phyloP scores from a whole-genome alignment of 2,888 invertebrate species.

The Scaptomyza caliginosa region DNA sequence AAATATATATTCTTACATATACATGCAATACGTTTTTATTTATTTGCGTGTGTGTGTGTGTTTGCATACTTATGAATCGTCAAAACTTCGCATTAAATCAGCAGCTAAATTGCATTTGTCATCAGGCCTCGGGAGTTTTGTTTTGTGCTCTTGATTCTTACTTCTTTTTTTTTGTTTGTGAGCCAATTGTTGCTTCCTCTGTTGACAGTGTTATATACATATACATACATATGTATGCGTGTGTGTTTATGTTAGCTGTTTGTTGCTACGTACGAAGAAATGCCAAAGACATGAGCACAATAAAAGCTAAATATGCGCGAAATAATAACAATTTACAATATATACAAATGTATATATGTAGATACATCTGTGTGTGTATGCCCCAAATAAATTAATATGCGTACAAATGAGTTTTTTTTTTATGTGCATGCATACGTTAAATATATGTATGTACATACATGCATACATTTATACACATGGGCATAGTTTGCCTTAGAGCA shows the following conservation, averaged over 20 bases:
- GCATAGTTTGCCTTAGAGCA: background rate
- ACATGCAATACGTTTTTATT: constrained; percentile 1
- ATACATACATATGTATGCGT: background rate
- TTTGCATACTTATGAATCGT: constrained; percentile 36
- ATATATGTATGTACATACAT: background rate
- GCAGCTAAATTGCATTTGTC: constrained; percentile 46
- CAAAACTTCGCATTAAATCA: constrained; percentile 37
- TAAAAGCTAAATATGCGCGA: constrained; percentile 30
- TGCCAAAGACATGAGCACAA: constrained; percentile 30
- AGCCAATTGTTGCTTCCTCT: constrained; percentile 46
- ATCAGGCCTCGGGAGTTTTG: constrained; percentile 31
- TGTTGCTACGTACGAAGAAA: constrained; percentile 38
- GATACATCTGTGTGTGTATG: constrained; percentile 17
- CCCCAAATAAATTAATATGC: constrained; percentile 52
- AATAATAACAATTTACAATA: constrained; percentile 31
- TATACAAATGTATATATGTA: constrained; percentile 12
- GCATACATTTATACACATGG: background rate
- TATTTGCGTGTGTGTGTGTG: constrained; percentile 6
- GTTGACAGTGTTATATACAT: constrained; percentile 4
- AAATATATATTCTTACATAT: constrained; percentile 23
- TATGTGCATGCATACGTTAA: background rate
- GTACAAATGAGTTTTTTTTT: constrained; percentile 26
- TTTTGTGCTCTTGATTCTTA: constrained; percentile 35
- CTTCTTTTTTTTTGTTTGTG: constrained; percentile 30
- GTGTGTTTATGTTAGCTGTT: constrained; percentile 27